Conservation (phyloP, 2,113 vertebrate species). For the Dicentrarchus labrax region DNA sequence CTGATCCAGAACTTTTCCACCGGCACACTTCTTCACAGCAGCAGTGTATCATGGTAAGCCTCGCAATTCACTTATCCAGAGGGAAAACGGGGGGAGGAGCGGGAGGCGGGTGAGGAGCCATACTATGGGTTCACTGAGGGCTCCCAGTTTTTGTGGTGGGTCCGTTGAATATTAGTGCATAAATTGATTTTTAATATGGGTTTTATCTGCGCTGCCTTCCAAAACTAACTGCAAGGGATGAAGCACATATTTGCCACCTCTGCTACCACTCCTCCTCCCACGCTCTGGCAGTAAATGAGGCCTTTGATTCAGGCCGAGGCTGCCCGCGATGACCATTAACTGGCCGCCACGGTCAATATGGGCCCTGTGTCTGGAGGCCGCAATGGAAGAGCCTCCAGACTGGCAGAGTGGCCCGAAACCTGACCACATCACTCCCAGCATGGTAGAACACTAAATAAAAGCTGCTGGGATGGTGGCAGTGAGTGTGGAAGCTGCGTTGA, state of each 20-base stretch:
- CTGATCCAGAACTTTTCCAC: conserved; percentile 71
- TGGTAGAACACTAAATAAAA: conserved; percentile 76
- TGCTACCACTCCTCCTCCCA: conserved; percentile 51
- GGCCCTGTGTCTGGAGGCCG: conserved; percentile 77
- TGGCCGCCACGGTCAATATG: conserved; percentile 77
- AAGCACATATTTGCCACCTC: conserved; percentile 79
- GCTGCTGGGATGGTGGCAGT: conserved; percentile 45
- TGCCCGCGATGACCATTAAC: conserved; percentile 76
- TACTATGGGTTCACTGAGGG: conserved; percentile 76
- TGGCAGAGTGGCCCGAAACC: conserved; percentile 47
- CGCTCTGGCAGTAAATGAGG: conserved; percentile 69
- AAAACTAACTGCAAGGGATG: conserved; percentile 79
- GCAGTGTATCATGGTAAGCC: conserved; percentile 56
- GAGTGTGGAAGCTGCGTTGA: conserved; percentile 33
- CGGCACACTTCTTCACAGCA: conserved; percentile 59
- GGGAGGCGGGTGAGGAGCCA: conserved; percentile 11
- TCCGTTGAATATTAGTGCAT: conserved; percentile 82
- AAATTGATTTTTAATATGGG: conserved; percentile 85
- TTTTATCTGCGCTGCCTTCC: conserved; percentile 79
- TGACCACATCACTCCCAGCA: conserved; percentile 81
- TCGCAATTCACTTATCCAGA: conserved; percentile 58
- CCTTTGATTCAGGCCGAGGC: conserved; percentile 77
- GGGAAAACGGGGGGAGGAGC: conserved; percentile 25
- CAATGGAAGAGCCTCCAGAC: conserved; percentile 72
- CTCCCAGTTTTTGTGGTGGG: conserved; percentile 80